Conservation (phyloP, 2,797 vertebrate species). For the Spheniscus humboldti region DNA sequence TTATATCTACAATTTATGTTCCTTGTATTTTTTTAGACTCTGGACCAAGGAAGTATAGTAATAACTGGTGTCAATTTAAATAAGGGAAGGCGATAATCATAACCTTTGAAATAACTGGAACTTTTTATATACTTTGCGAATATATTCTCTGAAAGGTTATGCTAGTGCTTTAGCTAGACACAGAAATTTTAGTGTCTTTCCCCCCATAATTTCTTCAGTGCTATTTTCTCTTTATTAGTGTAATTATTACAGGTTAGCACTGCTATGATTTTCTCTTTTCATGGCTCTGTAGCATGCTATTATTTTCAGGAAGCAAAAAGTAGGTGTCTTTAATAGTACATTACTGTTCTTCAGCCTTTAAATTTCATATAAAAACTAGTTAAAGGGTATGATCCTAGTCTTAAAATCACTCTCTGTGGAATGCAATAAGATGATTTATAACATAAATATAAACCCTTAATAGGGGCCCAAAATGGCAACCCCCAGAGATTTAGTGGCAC, state of each 20-base stretch:
- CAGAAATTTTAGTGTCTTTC: conserved; percentile 43
- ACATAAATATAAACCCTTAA: conserved; percentile 52
- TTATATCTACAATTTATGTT: not conserved
- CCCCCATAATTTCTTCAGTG: conserved; percentile 43
- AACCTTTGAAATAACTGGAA: conserved; percentile 54
- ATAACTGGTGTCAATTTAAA: conserved; percentile 56
- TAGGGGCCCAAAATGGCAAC: conserved; percentile 39
- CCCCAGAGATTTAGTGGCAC: conserved; percentile 31
- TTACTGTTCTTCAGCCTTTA: conserved; percentile 56
- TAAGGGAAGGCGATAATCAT: conserved; percentile 44
- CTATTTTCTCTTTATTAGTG: conserved; percentile 59
- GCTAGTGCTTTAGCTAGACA: conserved; percentile 33
- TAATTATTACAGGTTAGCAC: conserved; percentile 64
- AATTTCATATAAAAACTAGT: conserved; percentile 58
- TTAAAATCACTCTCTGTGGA: conserved; percentile 18
- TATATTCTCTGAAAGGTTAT: conserved; percentile 48
- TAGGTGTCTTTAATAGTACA: conserved; percentile 51
- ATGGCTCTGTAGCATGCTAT: conserved; percentile 26
- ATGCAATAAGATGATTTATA: conserved; percentile 43
- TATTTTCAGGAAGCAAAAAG: conserved; percentile 53
- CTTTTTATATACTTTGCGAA: conserved; percentile 53
- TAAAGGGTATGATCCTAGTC: conserved; percentile 31
- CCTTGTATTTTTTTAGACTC: conserved; percentile 2
- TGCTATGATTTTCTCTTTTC: conserved; percentile 57
- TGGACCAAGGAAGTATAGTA: not conserved